phyloP scores from a whole-genome alignment of 2,797 vertebrate genomes.

The Cirrhinus molitorella region DNA sequence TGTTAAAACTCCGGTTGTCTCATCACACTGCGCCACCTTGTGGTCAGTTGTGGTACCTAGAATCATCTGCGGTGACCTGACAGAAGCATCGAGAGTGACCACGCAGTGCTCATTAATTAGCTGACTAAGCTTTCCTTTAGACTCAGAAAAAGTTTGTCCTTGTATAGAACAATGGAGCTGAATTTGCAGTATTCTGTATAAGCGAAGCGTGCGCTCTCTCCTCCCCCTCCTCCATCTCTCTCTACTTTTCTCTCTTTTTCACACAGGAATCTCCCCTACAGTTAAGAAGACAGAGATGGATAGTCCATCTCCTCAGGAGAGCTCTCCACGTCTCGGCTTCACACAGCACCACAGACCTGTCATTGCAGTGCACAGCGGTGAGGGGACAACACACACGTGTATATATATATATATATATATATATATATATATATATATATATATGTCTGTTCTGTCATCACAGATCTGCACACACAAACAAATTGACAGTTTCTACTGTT shows the following conservation, averaged over 20 bases:
- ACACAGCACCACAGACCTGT: constrained; percentile 97
- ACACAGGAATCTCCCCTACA: constrained; percentile 90
- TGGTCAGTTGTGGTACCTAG: constrained; percentile 27
- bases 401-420: no score
- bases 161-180: constrained; percentile 47
- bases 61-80: constrained; percentile 25
- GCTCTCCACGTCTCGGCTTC: constrained; percentile 92
- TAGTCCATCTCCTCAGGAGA: constrained; percentile 94
- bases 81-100: constrained; percentile 35
- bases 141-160: constrained; percentile 45
- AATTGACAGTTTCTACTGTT: background rate
- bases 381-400: constrained; percentile 61
- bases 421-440: no score
- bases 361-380: constrained; percentile 98
- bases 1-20: background rate
- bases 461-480: constrained; percentile 20
- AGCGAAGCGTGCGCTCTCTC: constrained; percentile 1
- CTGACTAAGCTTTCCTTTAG: constrained; percentile 50
- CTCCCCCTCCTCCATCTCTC: constrained; percentile 27
- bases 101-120: constrained; percentile 34
- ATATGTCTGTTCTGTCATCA: constrained; percentile 9
- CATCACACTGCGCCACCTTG: constrained; percentile 40
- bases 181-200: constrained; percentile 39
- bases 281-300: constrained; percentile 98
- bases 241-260: constrained; percentile 38